Evolutionary conservation across 2,113 vertebrate genomes (phyloP).

Genomic region (Parus major): DNA sequence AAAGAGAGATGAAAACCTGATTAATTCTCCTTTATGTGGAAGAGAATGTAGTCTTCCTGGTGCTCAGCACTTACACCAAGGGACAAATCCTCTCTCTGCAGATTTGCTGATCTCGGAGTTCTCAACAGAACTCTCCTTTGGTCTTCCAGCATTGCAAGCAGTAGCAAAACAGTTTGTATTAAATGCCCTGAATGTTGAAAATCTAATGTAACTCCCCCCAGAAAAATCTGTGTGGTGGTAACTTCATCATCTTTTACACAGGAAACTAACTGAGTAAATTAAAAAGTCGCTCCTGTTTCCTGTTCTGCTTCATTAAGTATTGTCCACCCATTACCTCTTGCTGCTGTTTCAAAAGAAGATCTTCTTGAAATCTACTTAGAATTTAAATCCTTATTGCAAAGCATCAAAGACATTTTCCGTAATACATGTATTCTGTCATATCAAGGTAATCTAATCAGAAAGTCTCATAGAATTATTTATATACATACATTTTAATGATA

Average conservation of each 20-base stretch:
- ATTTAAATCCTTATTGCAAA: conserved; percentile 1
- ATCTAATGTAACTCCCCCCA: neutral
- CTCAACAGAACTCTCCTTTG: neutral
- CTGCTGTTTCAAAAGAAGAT: neutral
- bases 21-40: neutral
- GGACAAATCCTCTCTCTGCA: neutral
- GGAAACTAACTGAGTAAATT: conserved; percentile 14
- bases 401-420: neutral
- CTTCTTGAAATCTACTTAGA: conserved; percentile 42
- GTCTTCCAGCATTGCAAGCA: neutral
- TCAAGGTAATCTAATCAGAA: conserved; percentile 39
- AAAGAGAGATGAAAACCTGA: neutral
- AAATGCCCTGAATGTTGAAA: neutral
- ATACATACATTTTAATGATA: conserved; percentile 3
- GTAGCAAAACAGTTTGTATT: neutral
- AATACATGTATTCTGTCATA: neutral
- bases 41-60: neutral
- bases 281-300: conserved; percentile 25
- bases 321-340: neutral
- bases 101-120: neutral
- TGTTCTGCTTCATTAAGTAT: conserved; percentile 22
- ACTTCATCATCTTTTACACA: neutral
- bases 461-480: conserved; percentile 8
- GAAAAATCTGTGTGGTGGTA: neutral
- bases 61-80: neutral